These are phyloP conservation scores for Agrotis segetum DNA, from an alignment of 2,888 invertebrate genomes.

Conservation along the genomic window DNA sequence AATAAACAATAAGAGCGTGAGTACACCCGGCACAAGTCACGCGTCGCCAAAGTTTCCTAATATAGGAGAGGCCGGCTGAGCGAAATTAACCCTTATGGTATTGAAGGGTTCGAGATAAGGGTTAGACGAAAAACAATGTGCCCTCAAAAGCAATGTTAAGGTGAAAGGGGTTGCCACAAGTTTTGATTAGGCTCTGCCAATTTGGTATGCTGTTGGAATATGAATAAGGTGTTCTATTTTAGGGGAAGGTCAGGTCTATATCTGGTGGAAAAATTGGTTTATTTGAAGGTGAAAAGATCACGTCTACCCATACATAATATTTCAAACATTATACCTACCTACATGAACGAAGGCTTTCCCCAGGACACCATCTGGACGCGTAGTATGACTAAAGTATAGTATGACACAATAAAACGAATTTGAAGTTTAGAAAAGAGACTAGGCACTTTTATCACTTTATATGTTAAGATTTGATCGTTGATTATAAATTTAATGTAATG, in stretches of 20 bases:
- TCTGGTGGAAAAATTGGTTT: not conserved
- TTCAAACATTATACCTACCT: too few species aligned
- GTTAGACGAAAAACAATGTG: slow-evolving; percentile 47
- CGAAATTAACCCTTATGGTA: slow-evolving; percentile 64
- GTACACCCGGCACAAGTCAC: slow-evolving; percentile 55
- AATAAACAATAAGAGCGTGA: slow-evolving; percentile 47
- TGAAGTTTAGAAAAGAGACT: too few species aligned
- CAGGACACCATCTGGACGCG: too few species aligned
- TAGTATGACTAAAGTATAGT: too few species aligned
- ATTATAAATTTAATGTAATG: too few species aligned
- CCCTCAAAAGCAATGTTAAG: slow-evolving; percentile 32
- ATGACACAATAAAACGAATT: too few species aligned
- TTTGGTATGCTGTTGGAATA: slow-evolving; percentile 26
- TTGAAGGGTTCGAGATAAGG: slow-evolving; percentile 58
- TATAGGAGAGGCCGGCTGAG: slow-evolving; percentile 48
- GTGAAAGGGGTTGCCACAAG: slow-evolving; percentile 31
- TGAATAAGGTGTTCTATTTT: slow-evolving; percentile 20
- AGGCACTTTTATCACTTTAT: too few species aligned
- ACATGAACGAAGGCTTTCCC: too few species aligned
- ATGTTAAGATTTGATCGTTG: too few species aligned
- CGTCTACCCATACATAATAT: not conserved
- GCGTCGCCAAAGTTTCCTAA: slow-evolving; percentile 65
- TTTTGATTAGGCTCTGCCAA: slow-evolving; percentile 43
- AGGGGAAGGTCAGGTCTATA: not conserved
- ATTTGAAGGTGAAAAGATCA: not conserved